Base-by-base conservation (phyloP, 2,888 invertebrate species). In the Drosophila siamana region DNA sequence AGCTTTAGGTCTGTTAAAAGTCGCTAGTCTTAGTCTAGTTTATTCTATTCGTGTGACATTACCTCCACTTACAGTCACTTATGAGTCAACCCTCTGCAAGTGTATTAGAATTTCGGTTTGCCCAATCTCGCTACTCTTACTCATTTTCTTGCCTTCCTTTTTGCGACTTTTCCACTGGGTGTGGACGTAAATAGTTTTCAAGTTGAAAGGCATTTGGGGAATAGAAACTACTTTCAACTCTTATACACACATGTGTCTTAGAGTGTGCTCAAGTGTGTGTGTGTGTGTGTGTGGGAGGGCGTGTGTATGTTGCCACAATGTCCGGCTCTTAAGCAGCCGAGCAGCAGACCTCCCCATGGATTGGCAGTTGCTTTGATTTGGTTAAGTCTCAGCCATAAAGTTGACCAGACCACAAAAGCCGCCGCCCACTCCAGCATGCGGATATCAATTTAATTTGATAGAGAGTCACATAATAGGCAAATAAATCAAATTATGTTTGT, bases 321-420 rank as follows among this genome's bases (percentile, higher is more conserved):
- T 73, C 59, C 60, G 46, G 52, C 22, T 52, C 54, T 54, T 55
- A 19, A 44, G 30, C 38, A 54, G 11, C 36, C 47, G 19, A 44
- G 30, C 38, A 54, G 11, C 36, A 51, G 24, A 43, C 15, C 68
- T 47, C 64, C 70, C 70, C 50, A 41, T 48, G 44, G 52, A 38
- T 43, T 55, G 51, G 11, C 52, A 48, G 41, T 55, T 24, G 59
- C 78, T 77, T 77, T 72, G 73, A 78, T 72, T 60, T 41, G 62
- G 55, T n/a, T 51, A 54, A 22, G 56, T 65, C 41, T 65, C 50
- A 44, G 19, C 16, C 61, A 57, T 62, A 56, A 66, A 74, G 30
- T 47, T 38, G 36, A 1, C 16, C 16, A 15, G 19, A 43, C 61
- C 65, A 41, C 57, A 66, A 24, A 28, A 15, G 22, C 4, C 16